Conservation (phyloP, 1,140 invertebrate genomes). For the Oncopeltus fasciatus region DNA sequence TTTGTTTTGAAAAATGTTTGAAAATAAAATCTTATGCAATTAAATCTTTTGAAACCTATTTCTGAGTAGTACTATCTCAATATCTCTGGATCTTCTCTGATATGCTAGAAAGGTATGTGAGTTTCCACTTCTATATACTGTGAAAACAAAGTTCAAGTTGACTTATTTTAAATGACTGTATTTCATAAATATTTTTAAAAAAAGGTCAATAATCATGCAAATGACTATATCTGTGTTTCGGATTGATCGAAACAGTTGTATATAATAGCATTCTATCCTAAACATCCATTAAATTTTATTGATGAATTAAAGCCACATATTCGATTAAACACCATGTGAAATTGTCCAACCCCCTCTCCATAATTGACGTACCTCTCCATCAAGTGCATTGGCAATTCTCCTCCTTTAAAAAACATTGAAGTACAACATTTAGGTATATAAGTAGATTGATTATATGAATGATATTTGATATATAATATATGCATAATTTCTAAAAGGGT, state of each 20-base stretch:
- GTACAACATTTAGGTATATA: conserved; percentile 6
- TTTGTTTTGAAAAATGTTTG: too few relatives aligned
- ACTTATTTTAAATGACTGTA: too few relatives aligned
- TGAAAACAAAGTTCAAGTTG: too few relatives aligned
- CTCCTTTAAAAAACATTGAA: neutral
- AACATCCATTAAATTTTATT: neutral
- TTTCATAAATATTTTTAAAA: too few relatives aligned
- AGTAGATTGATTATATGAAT: neutral
- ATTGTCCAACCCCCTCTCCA: conserved; percentile 3
- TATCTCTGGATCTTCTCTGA: too few relatives aligned
- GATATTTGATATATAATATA: too few relatives aligned
- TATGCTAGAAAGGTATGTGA: too few relatives aligned
- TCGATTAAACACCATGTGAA: neutral
- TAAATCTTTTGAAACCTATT: too few relatives aligned
- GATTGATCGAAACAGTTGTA: neutral
- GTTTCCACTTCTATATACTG: too few relatives aligned
- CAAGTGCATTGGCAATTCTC: neutral
- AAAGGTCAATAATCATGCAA: too few relatives aligned
- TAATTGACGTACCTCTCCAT: neutral
- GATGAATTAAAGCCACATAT: neutral
- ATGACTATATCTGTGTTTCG: conserved; percentile 5
- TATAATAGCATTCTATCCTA: neutral
- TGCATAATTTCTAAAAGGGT: conserved; percentile 4
- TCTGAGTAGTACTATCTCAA: too few relatives aligned
- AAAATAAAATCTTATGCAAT: too few relatives aligned